Conservation (phyloP, 2,113 vertebrate genomes). For the Centrocercus urophasianus region DNA sequence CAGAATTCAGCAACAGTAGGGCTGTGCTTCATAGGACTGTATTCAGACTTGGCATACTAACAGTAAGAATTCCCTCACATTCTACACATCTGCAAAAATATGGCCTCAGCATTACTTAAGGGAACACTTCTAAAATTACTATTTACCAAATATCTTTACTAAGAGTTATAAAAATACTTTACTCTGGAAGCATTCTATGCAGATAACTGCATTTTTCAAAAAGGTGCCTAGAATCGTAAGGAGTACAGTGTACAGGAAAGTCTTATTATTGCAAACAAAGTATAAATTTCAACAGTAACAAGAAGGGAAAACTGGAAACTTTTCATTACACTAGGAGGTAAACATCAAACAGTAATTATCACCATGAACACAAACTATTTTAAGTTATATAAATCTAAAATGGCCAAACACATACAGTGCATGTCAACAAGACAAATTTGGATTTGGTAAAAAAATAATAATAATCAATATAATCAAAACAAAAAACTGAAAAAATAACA, state of each 20-base stretch:
- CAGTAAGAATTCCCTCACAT: neutral
- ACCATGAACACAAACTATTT: neutral
- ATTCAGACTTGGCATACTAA: neutral
- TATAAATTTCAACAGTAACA: neutral
- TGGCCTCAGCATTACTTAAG: neutral
- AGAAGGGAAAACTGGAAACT: neutral
- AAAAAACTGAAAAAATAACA: neutral
- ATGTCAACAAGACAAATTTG: accelerated
- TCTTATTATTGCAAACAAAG: neutral
- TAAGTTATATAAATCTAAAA: neutral
- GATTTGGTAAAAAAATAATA: neutral
- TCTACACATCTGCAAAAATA: neutral
- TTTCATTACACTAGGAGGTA: neutral
- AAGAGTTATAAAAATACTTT: neutral
- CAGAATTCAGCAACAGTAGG: neutral
- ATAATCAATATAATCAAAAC: neutral
- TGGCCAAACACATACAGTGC: neutral
- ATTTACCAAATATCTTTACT: neutral
- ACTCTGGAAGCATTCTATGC: neutral
- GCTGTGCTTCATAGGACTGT: accelerated
- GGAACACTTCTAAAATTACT: neutral
- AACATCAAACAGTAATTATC: neutral
- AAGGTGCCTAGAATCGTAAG: neutral
- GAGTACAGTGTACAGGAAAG: neutral
- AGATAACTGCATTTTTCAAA: neutral